Evolutionary conservation across 2,888 invertebrate genomes (phyloP).

Genomic region (Hylaea fasciaria): DNA sequence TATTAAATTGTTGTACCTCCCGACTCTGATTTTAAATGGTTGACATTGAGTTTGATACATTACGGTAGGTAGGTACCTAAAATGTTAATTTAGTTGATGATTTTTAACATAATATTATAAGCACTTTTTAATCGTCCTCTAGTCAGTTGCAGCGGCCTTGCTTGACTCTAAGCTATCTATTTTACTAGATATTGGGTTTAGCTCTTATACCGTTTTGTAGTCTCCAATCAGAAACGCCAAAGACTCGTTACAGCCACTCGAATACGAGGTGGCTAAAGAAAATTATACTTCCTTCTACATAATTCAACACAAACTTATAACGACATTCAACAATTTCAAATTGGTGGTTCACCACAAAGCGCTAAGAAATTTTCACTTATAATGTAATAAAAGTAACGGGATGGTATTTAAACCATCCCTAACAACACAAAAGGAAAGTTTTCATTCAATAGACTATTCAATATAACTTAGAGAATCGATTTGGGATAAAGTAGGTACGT

Average conservation of each 20-base stretch:
- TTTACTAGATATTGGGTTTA: no score
- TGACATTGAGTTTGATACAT: no score
- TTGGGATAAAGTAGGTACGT: conserved; percentile 2
- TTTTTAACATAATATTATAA: no score
- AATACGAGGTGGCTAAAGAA: background rate
- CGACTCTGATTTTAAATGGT: no score
- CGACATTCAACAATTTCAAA: conserved; percentile 37
- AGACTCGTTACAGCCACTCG: background rate
- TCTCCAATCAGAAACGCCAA: background rate
- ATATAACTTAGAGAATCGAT: conserved; percentile 37
- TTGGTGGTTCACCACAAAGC: conserved; percentile 39
- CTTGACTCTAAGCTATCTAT: no score
- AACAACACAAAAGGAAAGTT: conserved; percentile 41
- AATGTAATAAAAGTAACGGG: conserved; percentile 41
- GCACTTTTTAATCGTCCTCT: no score
- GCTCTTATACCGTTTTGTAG: background rate
- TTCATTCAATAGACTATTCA: conserved; percentile 20
- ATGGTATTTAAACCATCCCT: conserved; percentile 32
- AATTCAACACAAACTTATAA: conserved; percentile 34
- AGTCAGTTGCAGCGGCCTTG: no score
- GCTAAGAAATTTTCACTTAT: conserved; percentile 37
- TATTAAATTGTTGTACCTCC: no score
- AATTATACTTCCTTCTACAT: conserved; percentile 20
- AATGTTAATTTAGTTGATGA: no score
- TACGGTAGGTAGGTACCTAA: no score